Conservation (phyloP, 2,888 invertebrate species). For the Philopedon plagiatum region DNA sequence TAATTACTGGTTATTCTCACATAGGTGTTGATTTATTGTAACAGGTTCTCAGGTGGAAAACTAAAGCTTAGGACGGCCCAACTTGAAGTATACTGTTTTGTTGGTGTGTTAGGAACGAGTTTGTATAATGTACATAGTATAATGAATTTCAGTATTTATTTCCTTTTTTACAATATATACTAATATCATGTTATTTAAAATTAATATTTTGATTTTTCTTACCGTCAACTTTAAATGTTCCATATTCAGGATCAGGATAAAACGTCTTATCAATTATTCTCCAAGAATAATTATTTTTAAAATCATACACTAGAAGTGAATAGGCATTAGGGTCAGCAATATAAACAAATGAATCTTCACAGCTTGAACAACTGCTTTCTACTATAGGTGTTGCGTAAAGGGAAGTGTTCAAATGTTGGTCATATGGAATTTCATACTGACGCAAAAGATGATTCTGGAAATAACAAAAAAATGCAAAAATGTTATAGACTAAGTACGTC, state of each 20-base stretch:
- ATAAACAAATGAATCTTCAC: slow-evolving; percentile 77
- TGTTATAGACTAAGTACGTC: background rate
- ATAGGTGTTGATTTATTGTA: too few species aligned
- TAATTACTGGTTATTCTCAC: too few species aligned
- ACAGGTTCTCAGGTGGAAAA: too few species aligned
- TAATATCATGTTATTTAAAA: background rate
- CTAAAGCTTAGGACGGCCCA: too few species aligned
- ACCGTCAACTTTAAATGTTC: slow-evolving; percentile 76
- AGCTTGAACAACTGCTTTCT: slow-evolving; percentile 73
- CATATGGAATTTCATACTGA: slow-evolving; percentile 72
- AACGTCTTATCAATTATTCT: slow-evolving; percentile 74
- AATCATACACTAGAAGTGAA: slow-evolving; percentile 77
- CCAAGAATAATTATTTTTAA: slow-evolving; percentile 73
- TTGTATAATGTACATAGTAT: too few species aligned
- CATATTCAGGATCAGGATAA: slow-evolving; percentile 76
- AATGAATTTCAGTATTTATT: too few species aligned
- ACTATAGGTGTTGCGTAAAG: slow-evolving; percentile 71
- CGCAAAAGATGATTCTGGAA: slow-evolving; percentile 71
- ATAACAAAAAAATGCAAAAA: background rate
- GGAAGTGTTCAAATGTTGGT: slow-evolving; percentile 61
- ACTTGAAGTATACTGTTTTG: too few species aligned
- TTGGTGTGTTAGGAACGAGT: too few species aligned
- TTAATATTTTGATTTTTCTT: too few species aligned
- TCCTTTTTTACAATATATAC: too few species aligned
- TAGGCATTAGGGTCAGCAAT: slow-evolving; percentile 78